Conservation (phyloP, 37 sponge, comb jelly and placozoan genomes). For the Chondrilla cf. caribensis region DNA sequence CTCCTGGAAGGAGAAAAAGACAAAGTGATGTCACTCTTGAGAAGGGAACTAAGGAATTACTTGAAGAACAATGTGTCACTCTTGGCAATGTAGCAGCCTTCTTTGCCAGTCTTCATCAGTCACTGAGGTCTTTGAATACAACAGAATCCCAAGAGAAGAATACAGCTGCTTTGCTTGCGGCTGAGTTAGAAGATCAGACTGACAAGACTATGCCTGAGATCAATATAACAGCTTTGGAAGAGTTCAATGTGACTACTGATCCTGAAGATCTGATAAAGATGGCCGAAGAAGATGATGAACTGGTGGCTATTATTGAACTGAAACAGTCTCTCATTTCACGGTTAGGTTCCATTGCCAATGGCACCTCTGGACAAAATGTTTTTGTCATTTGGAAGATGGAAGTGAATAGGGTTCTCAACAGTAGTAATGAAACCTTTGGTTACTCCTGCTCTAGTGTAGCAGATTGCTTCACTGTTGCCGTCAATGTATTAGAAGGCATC, state of each 20-base stretch:
- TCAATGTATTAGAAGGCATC: background rate
- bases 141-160: background rate
- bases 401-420: background rate
- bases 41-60: background rate
- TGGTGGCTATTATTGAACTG: background rate
- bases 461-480: constrained; percentile 17
- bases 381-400: constrained; percentile 13
- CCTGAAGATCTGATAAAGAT: background rate
- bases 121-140: background rate
- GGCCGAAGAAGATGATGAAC: constrained; percentile 14
- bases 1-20: background rate
- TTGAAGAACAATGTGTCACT: background rate
- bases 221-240: background rate
- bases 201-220: background rate
- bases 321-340: background rate
- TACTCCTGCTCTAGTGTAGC: background rate
- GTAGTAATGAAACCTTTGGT: background rate
- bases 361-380: background rate
- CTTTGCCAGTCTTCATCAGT: background rate
- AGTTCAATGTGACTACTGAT: background rate
- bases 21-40: background rate
- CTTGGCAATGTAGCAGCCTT: background rate
- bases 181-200: background rate
- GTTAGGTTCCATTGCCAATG: background rate
- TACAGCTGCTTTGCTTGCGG: background rate